Conservation (phyloP, 2,888 invertebrate species). For the Himalopsyche japonica region DNA sequence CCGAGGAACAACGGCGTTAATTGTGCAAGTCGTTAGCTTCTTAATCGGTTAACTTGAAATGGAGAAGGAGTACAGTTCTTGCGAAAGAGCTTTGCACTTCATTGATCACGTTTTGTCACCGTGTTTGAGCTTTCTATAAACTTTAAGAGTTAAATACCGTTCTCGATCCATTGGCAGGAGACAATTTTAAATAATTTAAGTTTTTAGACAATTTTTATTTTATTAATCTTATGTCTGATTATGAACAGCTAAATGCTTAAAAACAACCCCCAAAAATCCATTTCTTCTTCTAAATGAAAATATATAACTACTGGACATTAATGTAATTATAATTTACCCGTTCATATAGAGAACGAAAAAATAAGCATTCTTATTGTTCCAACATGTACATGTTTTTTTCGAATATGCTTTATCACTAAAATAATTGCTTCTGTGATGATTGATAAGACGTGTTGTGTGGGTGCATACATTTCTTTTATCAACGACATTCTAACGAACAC, state of each 20-base stretch:
- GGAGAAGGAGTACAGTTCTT: constrained; percentile 13
- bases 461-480: not conserved
- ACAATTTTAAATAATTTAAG: no score
- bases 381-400: no score
- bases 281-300: no score
- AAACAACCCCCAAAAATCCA: no score
- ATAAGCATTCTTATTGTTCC: no score
- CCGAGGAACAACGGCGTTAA: constrained; percentile 6
- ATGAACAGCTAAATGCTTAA: no score
- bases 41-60: constrained; percentile 29
- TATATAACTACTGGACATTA: no score
- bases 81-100: not conserved
- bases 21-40: constrained; percentile 23
- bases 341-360: no score
- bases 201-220: no score
- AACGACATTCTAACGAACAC: not conserved
- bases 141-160: not conserved
- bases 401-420: not conserved
- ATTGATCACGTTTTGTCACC: not conserved
- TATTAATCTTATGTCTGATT: no score
- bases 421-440: not conserved
- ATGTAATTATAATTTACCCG: no score
- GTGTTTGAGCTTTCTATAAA: not conserved
- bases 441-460: not conserved
- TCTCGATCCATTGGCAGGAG: no score